Base-by-base conservation (phyloP, 2,797 vertebrate genomes). In the Phylloscopus collybita region DNA sequence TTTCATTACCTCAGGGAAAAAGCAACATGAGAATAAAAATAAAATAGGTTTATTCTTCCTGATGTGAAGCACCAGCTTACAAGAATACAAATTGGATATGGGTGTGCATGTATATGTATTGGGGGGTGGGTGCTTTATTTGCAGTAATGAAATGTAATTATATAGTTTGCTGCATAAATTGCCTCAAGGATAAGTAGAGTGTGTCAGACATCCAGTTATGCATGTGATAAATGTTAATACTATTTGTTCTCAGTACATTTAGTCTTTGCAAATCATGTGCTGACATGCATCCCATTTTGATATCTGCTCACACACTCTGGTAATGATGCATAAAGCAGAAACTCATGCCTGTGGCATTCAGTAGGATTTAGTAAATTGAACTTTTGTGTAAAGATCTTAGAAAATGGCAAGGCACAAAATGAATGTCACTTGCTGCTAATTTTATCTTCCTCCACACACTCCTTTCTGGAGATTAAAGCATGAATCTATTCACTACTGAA, bases 61-160 rank as follows among this genome's bases (percentile, higher is more conserved):
- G 65, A 80, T 14, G 13, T 23, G 82, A 92, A 95, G 93, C 65
- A 69, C 64, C n/a, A 69, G 30, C 73, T 93, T 75, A 91, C 42
- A 94, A 78, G 94, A 75, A 72, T 89, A 96, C 90, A 95, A 94
- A 93, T 88, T 94, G 82, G 49, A 27, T 90, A 65, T 90, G 66
- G 76, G 64, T 83, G 80, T 91, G 87, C 82, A 18, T 86, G 26
- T 94, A 13, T 87, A 12, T 67, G 27, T 91, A 13, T 17, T 90
- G 42, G 36, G 72, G 38, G 53, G 76, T 50, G 45, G 38, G 91
- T 13, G 38, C 84, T 88, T 91, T 96, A 86, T 96, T 96, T 96
- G 91, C 82, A 83, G 83, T 96, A 97, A 98, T 97, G 97, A 97
- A 97, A 95, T 97, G 38, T 95, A 97, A 97, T 97, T 97, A 96